Evolutionary conservation across 2,797 vertebrate genomes (phyloP).

Genomic region (Leuciscus waleckii): DNA sequence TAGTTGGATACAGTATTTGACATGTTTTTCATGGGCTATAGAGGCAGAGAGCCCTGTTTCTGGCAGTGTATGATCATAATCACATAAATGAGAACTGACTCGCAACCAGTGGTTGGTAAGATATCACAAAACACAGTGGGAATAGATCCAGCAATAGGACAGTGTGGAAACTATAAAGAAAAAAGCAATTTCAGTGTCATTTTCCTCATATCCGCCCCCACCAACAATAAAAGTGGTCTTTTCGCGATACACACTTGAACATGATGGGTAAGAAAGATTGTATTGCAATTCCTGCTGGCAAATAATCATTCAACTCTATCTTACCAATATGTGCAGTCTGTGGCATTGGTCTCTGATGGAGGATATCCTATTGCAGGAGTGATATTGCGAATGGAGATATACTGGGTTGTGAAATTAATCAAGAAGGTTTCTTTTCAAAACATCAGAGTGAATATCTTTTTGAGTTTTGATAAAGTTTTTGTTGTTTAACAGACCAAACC

Average conservation of each 20-base stretch:
- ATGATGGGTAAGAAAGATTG: slow-evolving; percentile 30
- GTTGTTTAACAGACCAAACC: not conserved
- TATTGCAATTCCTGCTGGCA: slow-evolving; percentile 43
- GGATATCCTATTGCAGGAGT: slow-evolving; percentile 5
- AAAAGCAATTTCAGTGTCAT: slow-evolving; percentile 44
- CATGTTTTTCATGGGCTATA: not conserved
- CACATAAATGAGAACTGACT: not conserved
- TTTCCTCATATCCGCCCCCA: slow-evolving; percentile 32
- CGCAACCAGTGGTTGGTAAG: slow-evolving; percentile 21
- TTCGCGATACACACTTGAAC: slow-evolving; percentile 35
- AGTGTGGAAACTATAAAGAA: slow-evolving; percentile 19
- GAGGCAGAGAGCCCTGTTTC: not conserved
- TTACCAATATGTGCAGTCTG: slow-evolving; percentile 19
- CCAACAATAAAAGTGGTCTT: slow-evolving; percentile 32
- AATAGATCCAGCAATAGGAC: slow-evolving; percentile 11
- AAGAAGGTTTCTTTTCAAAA: not conserved
- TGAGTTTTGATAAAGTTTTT: not conserved
- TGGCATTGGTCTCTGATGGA: not conserved
- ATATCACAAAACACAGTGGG: slow-evolving; percentile 16
- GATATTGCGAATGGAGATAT: not conserved
- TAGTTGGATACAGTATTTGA: slow-evolving; percentile 24
- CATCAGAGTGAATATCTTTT: not conserved
- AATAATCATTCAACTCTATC: slow-evolving; percentile 36
- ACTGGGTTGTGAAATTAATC: not conserved
- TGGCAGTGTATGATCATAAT: slow-evolving; percentile 18